Conservation (phyloP, 2,888 invertebrate genomes). For the Rhingia rostrata region DNA sequence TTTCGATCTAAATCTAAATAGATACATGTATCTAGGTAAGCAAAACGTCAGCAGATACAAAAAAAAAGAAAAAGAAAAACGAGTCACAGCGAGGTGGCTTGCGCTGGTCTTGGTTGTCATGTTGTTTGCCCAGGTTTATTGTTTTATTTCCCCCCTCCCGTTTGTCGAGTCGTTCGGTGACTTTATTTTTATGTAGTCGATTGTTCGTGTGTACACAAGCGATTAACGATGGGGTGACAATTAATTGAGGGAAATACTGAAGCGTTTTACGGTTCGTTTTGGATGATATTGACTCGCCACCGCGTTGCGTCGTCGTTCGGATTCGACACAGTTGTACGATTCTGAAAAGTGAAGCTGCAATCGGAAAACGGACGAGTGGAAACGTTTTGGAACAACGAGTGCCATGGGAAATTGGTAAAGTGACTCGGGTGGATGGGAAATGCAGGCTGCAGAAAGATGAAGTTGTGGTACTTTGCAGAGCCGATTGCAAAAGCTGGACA, state of each 20-base stretch:
- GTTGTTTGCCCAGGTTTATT: slow-evolving; percentile 5
- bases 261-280: slow-evolving; percentile 40
- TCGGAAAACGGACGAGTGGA: neutral
- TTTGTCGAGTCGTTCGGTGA: neutral
- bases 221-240: slow-evolving; percentile 51
- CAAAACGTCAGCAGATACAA: slow-evolving; percentile 4
- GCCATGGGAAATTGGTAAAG: neutral
- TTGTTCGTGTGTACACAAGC: slow-evolving; percentile 52
- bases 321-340: slow-evolving; percentile 20
- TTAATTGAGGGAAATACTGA: slow-evolving; percentile 41
- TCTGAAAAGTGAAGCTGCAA: neutral
- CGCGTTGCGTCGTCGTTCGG: neutral
- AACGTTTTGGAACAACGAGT: neutral
- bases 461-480: no score
- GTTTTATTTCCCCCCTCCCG: slow-evolving; percentile 1
- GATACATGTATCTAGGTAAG: neutral
- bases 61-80: slow-evolving; percentile 30
- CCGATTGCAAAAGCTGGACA: no score
- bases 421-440: neutral
- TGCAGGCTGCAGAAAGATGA: neutral
- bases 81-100: neutral
- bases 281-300: slow-evolving; percentile 22
- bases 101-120: neutral
- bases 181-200: slow-evolving; percentile 37
- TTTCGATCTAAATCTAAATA: slow-evolving; percentile 42